These are phyloP conservation scores for Gavialis gangeticus DNA, from an alignment of 2,113 vertebrate species.

Conservation along the genomic window DNA sequence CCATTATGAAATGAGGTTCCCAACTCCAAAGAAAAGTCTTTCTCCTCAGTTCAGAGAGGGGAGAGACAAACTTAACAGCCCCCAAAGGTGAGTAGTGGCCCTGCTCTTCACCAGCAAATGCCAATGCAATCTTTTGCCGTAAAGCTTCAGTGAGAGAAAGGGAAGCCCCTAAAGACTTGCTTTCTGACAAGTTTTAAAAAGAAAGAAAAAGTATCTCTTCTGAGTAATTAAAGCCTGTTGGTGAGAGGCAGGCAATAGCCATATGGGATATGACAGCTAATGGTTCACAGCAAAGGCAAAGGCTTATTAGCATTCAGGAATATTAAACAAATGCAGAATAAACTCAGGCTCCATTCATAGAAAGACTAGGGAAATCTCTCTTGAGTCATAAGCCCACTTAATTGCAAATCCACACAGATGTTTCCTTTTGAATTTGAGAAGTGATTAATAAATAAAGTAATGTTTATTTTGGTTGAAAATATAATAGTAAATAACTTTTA, in stretches of 20 bases:
- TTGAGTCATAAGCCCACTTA: conserved; percentile 34
- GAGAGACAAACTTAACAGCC: background rate
- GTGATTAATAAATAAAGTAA: conserved; percentile 70
- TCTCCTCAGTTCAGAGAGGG: background rate
- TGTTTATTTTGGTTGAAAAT: conserved; percentile 58
- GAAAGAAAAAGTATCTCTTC: background rate
- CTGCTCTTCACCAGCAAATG: background rate
- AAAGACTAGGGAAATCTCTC: conserved; percentile 37
- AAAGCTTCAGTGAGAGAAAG: background rate
- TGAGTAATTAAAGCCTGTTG: background rate
- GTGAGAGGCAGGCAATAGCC: rapidly evolving
- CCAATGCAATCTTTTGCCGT: background rate
- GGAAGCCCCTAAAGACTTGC: background rate
- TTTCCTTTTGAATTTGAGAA: conserved; percentile 61
- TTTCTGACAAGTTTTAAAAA: background rate
- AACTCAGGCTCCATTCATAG: conserved; percentile 11
- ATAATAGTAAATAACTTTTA: conserved; percentile 22
- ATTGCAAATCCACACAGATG: conserved; percentile 65
- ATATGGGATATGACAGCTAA: background rate
- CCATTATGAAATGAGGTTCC: background rate
- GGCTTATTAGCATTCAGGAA: background rate
- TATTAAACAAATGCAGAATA: conserved; percentile 28
- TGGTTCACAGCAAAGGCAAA: background rate
- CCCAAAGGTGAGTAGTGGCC: background rate
- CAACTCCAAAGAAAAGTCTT: background rate